Base-by-base conservation (phyloP, 2,113 vertebrate species). In the Isurus oxyrinchus region DNA sequence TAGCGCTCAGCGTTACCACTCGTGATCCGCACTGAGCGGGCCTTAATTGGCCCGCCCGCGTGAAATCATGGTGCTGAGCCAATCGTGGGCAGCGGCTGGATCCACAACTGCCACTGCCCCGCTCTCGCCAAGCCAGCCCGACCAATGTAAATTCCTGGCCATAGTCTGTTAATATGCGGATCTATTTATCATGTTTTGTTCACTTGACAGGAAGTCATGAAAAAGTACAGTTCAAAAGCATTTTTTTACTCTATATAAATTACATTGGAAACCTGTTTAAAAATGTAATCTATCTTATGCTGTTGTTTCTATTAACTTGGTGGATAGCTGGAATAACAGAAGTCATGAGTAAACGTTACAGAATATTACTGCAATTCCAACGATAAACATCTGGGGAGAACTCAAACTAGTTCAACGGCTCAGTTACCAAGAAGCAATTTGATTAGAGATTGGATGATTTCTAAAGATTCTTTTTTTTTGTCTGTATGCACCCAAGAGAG, bases 211-310 rank as follows among this genome's bases (percentile, higher is more conserved):
- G 61, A 63, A 63, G 59, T 35, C 57, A 14, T 4, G 16, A 21
- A 63, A 13, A 93, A 94, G n/a, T 66, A 66, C 61, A 23, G 90
- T 66, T 94, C 59, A 84, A 61, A 94, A 94, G 59, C 61, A 94
- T 66, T 94, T 63, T 63, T 94, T 19, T 16, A 44, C 90, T 63
- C 35, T 7, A 10, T 94, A 23, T 94, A 94, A 21, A 40, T 63
- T 40, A 40, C 90, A n/a, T n/a, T 31, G n/a, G 90, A 94, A 63
- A 63, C 35, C 31, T 94, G 90, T 94, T 35, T 1, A 63, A 63
- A 93, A 94, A 40, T 94, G 59, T 66, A 63, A 94, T 63, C 59
- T 40, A 63, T 23, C 21, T 94, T 40, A n/a, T n/a, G n/a, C 16
- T 63, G 90, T 94, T 94, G 35, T 94, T 94, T 8, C 59, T 93